Base-by-base conservation (phyloP, 2,797 vertebrate genomes). In the Molossus molossus region DNA sequence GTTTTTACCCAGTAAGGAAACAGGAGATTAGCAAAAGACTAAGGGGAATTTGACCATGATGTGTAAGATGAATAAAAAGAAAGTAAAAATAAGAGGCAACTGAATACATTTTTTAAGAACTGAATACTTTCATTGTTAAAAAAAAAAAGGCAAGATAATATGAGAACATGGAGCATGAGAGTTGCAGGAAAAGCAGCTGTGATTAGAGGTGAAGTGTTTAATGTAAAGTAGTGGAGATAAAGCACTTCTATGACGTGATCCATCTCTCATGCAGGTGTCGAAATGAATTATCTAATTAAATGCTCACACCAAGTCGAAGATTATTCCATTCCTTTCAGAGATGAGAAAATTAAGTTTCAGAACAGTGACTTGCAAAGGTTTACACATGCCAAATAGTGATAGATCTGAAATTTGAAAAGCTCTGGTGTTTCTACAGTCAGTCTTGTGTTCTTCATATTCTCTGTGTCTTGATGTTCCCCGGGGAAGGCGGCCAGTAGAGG, bases 251-350 rank as follows among this genome's bases (percentile, higher is more conserved):
- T 29, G 10, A 6, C 15, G 58, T 29, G 15, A 75, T 33, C 20
- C 11, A 13, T 70, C 25, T 10, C 4, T 79, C 11, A 0, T 50
- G 0, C 48, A 40, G 2, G 3, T 86, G 48, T 81, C 29, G 6
- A 62, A 87, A 89, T 55, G 18, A 64, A 8, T 87, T 65, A 29
- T 62, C 7, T 69, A 73, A 84, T 72, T 94, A 87, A 75, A 95
- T 62, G 65, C 21, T 87, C 67, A 72, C 3, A 50, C 50, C 55
- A 87, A 80, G 6, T 37, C 90, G 7, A 94, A 87, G 21, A 60
- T 77, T 79, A 83, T 57, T 58, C 29, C n/a, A 14, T 73, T 88
- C 9, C 20, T 92, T 13, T 95, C 25, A 45, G 25, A 58, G 40
- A 87, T 15, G 11, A 77, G 67, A 94, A 72, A 86, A 76, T 72